phyloP scores from a whole-genome alignment of 2,797 vertebrate species.

The Spinus olivaceus region DNA sequence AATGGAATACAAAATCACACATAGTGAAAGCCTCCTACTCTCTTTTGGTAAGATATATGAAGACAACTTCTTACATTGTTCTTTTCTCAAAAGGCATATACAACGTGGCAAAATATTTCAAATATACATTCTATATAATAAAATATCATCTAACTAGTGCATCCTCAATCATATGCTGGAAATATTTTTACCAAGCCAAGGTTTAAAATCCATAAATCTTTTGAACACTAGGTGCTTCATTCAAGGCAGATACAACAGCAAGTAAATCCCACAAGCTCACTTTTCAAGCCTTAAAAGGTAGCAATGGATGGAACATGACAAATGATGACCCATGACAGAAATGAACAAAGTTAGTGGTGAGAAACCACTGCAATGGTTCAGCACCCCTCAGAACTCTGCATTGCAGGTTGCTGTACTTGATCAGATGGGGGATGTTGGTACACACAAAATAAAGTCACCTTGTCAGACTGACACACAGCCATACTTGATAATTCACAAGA shows the following conservation, averaged over 20 bases:
- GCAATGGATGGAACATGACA: not conserved
- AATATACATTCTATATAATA: constrained; percentile 63
- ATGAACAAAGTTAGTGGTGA: not conserved
- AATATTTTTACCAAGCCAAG: constrained; percentile 55
- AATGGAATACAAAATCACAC: constrained; percentile 36
- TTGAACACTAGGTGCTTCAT: constrained; percentile 27
- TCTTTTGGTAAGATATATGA: constrained; percentile 48
- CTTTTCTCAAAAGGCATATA: constrained; percentile 57
- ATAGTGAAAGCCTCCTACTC: constrained; percentile 44
- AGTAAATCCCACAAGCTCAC: constrained; percentile 32
- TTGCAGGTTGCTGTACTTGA: not conserved
- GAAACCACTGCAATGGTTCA: not conserved
- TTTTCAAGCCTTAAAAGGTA: constrained; percentile 12
- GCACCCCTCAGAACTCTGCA: not conserved
- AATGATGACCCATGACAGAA: not conserved
- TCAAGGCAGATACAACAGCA: constrained; percentile 47
- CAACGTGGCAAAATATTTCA: constrained; percentile 63
- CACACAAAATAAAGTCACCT: not conserved
- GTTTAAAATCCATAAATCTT: constrained; percentile 40
- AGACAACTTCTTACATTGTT: constrained; percentile 49
- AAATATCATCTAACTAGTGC: constrained; percentile 61
- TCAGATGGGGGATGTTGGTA: not conserved
- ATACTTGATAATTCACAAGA: constrained; percentile 41
- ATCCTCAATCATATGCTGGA: constrained; percentile 51
- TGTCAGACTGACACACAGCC: constrained; percentile 14